phyloP scores from a whole-genome alignment of 2,797 vertebrate genomes.

The Calcarius lapponicus region DNA sequence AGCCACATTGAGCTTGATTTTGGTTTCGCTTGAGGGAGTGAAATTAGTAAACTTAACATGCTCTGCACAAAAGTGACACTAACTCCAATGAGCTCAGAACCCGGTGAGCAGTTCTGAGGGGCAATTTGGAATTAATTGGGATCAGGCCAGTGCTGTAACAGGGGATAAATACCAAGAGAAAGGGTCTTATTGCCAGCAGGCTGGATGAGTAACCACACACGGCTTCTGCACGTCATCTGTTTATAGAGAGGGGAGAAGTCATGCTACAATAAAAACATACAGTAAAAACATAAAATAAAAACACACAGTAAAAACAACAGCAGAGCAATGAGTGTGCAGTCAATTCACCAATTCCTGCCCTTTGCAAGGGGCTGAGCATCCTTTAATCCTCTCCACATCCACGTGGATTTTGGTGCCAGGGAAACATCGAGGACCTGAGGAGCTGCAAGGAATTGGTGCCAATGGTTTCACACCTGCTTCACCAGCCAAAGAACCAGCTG shows the following conservation, averaged over 20 bases:
- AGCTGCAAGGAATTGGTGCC: neutral
- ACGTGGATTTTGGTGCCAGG: rapidly evolving
- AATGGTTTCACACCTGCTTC: neutral
- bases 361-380: neutral
- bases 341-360: neutral
- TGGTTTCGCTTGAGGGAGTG: neutral
- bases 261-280: neutral
- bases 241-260: slow-evolving; percentile 32
- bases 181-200: neutral
- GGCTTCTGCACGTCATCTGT: slow-evolving; percentile 40
- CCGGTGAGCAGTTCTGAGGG: neutral
- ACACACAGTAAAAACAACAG: neutral
- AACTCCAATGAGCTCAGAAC: neutral
- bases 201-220: slow-evolving; percentile 15
- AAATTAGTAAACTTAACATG: neutral
- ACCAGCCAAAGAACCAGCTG: neutral
- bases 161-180: neutral
- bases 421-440: neutral
- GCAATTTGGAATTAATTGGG: neutral
- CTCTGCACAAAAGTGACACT: neutral
- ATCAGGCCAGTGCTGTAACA: neutral
- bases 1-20: neutral
- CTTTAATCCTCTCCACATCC: neutral
- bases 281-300: neutral
- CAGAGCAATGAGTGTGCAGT: neutral